Percentiles rank a stretch among this genome's conserved stretches.
These are phyloP conservation scores for Oconnorella tubifera DNA, from an alignment of 2,888 invertebrate genomes.

Conservation along the genomic window DNA sequence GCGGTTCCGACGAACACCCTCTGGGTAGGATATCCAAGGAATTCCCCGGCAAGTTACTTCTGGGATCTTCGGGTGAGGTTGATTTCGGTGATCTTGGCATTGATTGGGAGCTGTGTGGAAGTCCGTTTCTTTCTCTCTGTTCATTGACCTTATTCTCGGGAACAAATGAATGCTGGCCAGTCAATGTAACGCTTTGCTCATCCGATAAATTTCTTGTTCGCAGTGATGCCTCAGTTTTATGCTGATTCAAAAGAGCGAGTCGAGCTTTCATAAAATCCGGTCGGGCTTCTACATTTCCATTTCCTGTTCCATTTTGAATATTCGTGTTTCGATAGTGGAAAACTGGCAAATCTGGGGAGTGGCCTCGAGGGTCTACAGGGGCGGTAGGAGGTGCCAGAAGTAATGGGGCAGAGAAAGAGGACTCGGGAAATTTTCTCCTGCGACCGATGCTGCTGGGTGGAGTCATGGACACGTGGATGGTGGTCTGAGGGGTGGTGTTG, in stretches of 20 bases:
- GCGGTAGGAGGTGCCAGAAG: background rate
- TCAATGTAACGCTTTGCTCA: no score
- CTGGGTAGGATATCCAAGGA: no score
- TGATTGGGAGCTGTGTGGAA: no score
- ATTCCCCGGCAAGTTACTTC: no score
- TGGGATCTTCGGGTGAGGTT: no score
- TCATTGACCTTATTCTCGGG: no score
- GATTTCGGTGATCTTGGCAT: no score
- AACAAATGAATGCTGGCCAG: no score
- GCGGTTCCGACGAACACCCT: background rate
- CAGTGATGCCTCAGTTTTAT: no score
- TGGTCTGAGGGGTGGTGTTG: no score
- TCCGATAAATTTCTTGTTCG: no score
- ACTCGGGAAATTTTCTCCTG: conserved; percentile 19
- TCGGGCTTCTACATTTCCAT: background rate
- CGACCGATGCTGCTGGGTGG: conserved; percentile 50
- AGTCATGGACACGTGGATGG: conserved; percentile 36
- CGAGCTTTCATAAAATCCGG: background rate
- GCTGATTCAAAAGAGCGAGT: background rate
- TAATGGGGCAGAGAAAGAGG: background rate
- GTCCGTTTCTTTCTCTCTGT: no score
- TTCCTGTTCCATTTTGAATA: background rate
- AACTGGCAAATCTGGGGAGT: conserved; percentile 51
- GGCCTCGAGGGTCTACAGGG: background rate
- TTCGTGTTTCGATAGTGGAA: conserved; percentile 48